These are phyloP conservation scores for Drosophila saltans DNA, from an alignment of 1,140 invertebrate species.

Conservation along the genomic window DNA sequence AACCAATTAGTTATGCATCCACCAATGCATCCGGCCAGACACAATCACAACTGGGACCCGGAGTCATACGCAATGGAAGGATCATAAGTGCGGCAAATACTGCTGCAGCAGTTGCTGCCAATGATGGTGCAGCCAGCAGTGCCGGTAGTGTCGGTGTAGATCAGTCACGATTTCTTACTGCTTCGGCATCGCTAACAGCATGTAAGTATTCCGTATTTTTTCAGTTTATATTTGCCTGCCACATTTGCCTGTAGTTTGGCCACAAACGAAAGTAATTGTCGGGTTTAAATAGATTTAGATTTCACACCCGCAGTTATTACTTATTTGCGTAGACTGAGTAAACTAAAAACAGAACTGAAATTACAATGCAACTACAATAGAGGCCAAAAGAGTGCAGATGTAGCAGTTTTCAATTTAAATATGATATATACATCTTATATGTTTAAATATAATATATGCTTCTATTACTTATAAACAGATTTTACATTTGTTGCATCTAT, in stretches of 20 bases:
- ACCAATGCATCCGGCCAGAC: constrained; percentile 40
- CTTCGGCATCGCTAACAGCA: constrained; percentile 84
- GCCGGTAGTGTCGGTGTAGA: constrained; percentile 25
- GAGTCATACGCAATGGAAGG: constrained; percentile 75
- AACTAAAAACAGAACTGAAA: constrained; percentile 34
- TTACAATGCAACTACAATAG: not conserved
- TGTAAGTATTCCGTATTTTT: constrained; percentile 79
- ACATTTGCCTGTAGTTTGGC: constrained; percentile 36
- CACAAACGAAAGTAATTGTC: constrained; percentile 37
- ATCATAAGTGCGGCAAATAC: constrained; percentile 50
- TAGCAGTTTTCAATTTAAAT: not conserved
- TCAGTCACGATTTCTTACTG: constrained; percentile 70
- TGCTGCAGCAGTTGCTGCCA: constrained; percentile 56
- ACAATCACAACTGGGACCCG: constrained; percentile 43
- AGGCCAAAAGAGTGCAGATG: constrained; percentile 43
- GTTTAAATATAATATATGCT: too few relatives aligned
- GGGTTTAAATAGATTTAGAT: constrained; percentile 38
- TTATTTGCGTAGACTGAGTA: constrained; percentile 69
- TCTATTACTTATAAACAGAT: too few relatives aligned
- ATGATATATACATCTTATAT: too few relatives aligned
- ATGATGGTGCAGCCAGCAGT: constrained; percentile 32
- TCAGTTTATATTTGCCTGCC: not conserved
- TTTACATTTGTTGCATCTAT: too few relatives aligned
- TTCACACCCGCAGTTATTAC: constrained; percentile 42
- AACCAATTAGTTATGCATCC: constrained; percentile 67